Base-by-base conservation (phyloP, 2,888 invertebrate genomes). In the Diplolepis rosae region DNA sequence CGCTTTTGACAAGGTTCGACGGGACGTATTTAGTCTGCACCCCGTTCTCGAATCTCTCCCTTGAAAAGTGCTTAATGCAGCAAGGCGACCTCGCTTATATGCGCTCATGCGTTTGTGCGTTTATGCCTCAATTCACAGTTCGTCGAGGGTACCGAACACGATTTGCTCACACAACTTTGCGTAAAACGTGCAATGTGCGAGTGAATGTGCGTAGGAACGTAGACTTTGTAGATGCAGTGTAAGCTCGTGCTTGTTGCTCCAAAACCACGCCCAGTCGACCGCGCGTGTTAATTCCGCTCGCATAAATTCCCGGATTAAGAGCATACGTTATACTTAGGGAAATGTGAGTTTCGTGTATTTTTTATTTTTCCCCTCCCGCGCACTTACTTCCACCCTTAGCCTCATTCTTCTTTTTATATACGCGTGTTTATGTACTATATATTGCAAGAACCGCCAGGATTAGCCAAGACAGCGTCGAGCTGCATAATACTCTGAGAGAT, bases 271-370 rank as follows among this genome's bases (percentile, higher is more conserved):
- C 75, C 67, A 74, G 67, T 71, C 75, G 74, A 75, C 75, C 74
- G 78, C 77, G 77, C 80, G 81, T 81, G 86, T 85, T 85, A 85
- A 85, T 85, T 85, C 86, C 80, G 81, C 80, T 82, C 84, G 84
- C 84, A 84, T 85, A 85, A 85, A 85, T 85, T 84, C 80, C 70
- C 30, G 85, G 85, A 86, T 85, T 84, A 85, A 85, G 84, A 79
- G 85, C 86, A 85, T 85, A 85, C 84, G 85, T 86, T 85, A 84
- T 85, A 84, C 85, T 84, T 84, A 84, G 84, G 84, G 84, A 85
- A 85, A 85, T 83, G 84, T 75, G 80, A 80, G 76, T 79, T 81
- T 82, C 78, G 75, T 79, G 79, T 79, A 80, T 82, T 82, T 72
- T 73, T 66, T 74, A 77, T 69, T 73, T 65, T 70, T 56, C 69